Base-by-base conservation (phyloP, 2,113 vertebrate species). In the Nothoprocta pentlandii region DNA sequence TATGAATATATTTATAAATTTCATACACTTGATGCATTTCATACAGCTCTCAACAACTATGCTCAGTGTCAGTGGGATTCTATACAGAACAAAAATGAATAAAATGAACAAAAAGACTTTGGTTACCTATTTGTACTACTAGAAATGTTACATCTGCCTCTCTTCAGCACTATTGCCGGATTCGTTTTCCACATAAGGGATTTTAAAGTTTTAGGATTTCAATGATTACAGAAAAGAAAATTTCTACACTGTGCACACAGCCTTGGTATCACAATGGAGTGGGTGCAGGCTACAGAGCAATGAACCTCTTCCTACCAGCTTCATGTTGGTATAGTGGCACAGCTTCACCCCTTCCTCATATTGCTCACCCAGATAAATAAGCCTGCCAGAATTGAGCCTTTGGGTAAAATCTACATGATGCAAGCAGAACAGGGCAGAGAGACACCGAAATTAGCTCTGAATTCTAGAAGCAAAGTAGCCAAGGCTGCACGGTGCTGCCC, bases 231-330 rank as follows among this genome's bases (percentile, higher is more conserved):
- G 0, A 23, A 61, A 36, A 54, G 5, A 20, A 54, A 11, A n/a
- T 23, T 63, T n/a, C 7, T 15, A 44, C 12, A 34, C 8, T 16
- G 26, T 56, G 26, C 0, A 0, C 5, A 1, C 53, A 47, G 16
- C 51, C 28, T 77, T 12, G 53, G 51, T 26, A n/a, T 36, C 12
- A 13, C 34, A 32, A 34, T 5, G 16, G 19, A 87, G 34, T 61
- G 9, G 34, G 3, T 34, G 34, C 53, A 32, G 42, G 59, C 7
- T 41, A 51, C 41, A n/a, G 66, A 32, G 54, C 12, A 20, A 46
- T 16, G 7, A 61, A 15, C 19, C 54, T 62, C 6, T 36, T 75
- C 32, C 69, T 63, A 26, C 16, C 23, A 54, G 7, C 23, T 23
- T 62, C 64, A 22, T 41, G 61, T 46, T 21, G 53, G 36, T 32